These are phyloP conservation scores for Alethe diademata DNA, from an alignment of 2,113 vertebrate species.

Conservation along the genomic window DNA sequence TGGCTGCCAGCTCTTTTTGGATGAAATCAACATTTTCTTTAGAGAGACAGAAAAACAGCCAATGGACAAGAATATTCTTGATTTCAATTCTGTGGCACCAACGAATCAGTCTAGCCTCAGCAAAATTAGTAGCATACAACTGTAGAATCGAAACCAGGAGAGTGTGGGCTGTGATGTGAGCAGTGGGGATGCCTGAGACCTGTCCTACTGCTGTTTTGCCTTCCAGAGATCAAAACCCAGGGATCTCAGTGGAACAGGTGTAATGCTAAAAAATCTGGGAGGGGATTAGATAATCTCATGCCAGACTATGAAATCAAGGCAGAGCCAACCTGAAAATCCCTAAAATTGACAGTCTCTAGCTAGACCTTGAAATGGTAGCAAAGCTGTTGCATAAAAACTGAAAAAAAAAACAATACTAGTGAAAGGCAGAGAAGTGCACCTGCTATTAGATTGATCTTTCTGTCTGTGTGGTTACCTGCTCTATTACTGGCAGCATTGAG, in stretches of 20 bases:
- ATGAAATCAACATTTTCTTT: neutral
- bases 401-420: neutral
- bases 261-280: neutral
- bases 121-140: neutral
- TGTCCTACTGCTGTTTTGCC: neutral
- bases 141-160: neutral
- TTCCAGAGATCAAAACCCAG: neutral
- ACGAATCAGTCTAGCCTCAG: neutral
- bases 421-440: neutral
- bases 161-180: accelerated
- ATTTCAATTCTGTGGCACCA: neutral
- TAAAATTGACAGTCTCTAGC: neutral
- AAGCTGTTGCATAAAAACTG: neutral
- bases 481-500: neutral
- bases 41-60: neutral
- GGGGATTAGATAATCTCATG: neutral
- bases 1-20: neutral
- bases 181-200: neutral
- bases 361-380: neutral
- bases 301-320: neutral
- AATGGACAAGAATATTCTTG: neutral
- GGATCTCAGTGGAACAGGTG: neutral
- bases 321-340: neutral
- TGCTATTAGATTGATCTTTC: neutral
- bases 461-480: neutral